Percentiles rank a stretch among this genome's conserved stretches.
Conservation (phyloP, 2,113 vertebrate species). For the Notarius quadriscutis region DNA sequence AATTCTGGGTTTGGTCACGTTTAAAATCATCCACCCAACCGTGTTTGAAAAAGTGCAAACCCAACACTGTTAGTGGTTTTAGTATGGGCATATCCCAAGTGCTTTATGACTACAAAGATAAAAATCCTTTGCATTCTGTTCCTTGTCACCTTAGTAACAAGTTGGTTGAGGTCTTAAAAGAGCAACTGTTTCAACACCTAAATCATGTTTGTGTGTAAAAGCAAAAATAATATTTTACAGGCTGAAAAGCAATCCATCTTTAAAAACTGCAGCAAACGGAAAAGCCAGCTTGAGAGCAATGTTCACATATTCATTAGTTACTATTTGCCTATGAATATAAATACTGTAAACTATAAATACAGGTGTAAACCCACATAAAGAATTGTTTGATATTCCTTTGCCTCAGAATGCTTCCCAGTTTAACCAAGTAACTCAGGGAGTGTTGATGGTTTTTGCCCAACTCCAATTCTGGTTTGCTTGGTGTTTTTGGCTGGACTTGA, state of each 20-base stretch:
- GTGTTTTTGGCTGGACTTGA: constrained; percentile 50
- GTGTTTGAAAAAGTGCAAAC: constrained; percentile 72
- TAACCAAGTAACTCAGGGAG: constrained; percentile 36
- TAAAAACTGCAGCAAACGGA: neutral
- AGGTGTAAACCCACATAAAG: constrained; percentile 53
- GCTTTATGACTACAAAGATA: constrained; percentile 69
- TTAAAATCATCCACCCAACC: constrained; percentile 69
- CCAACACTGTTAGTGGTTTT: constrained; percentile 73
- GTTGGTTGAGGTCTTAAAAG: constrained; percentile 61
- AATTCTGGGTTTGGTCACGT: constrained; percentile 69
- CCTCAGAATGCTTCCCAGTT: constrained; percentile 48
- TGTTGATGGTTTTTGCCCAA: constrained; percentile 54
- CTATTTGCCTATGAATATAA: constrained; percentile 51
- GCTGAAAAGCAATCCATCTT: constrained; percentile 8
- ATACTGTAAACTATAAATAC: constrained; percentile 48
- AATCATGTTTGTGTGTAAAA: constrained; percentile 27
- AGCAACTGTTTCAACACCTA: constrained; percentile 53
- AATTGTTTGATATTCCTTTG: constrained; percentile 43
- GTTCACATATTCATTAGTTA: constrained; percentile 63
- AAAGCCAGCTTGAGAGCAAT: constrained; percentile 54
- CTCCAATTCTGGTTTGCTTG: constrained; percentile 41
- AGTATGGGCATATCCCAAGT: constrained; percentile 64
- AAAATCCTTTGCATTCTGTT: constrained; percentile 65
- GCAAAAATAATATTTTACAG: constrained; percentile 26
- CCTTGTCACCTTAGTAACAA: constrained; percentile 66